These are phyloP conservation scores for Tetragonisca angustula DNA, from an alignment of 2,888 invertebrate species.

Conservation along the genomic window DNA sequence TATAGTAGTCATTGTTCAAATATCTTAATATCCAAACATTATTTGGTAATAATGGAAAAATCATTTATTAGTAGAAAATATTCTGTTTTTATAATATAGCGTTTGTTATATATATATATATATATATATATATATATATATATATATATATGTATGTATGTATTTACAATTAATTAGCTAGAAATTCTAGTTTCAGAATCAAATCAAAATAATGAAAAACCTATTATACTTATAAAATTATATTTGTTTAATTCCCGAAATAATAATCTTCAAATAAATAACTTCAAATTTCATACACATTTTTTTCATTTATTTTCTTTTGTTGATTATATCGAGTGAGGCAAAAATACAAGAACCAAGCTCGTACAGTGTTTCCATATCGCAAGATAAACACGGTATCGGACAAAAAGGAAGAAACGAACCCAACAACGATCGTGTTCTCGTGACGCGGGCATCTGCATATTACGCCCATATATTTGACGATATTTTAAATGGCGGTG, in stretches of 20 bases:
- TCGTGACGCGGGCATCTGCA: slow-evolving; percentile 50
- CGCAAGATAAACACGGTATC: slow-evolving; percentile 8
- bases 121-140: too few relatives aligned
- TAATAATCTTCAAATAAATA: not conserved
- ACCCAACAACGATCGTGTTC: slow-evolving; percentile 34
- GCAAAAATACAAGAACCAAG: not conserved
- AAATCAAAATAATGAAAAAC: too few relatives aligned
- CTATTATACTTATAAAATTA: too few relatives aligned
- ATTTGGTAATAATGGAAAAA: too few relatives aligned
- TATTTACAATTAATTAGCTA: too few relatives aligned
- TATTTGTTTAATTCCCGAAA: not conserved
- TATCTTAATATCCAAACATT: too few relatives aligned
- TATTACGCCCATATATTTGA: slow-evolving; percentile 62
- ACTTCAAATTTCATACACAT: not conserved
- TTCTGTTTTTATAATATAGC: too few relatives aligned
- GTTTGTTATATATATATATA: too few relatives aligned
- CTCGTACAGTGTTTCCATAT: not conserved
- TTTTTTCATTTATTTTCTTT: not conserved
- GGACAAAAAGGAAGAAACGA: slow-evolving; percentile 10
- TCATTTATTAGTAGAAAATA: too few relatives aligned
- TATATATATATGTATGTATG: too few relatives aligned
- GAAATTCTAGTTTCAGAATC: too few relatives aligned
- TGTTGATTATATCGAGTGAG: not conserved
- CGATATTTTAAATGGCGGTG: slow-evolving; percentile 53
- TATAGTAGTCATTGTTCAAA: too few relatives aligned